phyloP scores from a whole-genome alignment of 2,888 invertebrate species.

The Meandrusa payeni region DNA sequence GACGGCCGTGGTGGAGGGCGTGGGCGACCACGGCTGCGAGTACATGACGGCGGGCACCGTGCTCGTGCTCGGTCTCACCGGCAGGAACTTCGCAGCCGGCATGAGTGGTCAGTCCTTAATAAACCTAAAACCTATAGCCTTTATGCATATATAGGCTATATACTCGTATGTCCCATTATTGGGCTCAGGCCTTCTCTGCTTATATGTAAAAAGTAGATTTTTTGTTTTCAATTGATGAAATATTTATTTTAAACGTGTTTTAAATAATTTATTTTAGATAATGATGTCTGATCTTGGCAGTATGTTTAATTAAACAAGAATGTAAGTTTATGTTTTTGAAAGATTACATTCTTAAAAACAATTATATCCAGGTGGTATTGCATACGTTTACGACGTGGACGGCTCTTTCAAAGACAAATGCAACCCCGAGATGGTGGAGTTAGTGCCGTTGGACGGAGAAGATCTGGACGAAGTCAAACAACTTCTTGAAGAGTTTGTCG shows the following conservation, averaged over 20 bases:
- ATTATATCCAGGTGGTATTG: constrained; percentile 86
- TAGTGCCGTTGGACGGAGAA: constrained; percentile 88
- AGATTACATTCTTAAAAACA: too few relatives aligned
- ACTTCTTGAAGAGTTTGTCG: constrained; percentile 90
- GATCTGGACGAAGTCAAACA: constrained; percentile 89
- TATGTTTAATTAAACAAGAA: too few relatives aligned
- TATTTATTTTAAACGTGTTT: too few relatives aligned
- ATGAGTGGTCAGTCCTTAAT: constrained; percentile 97
- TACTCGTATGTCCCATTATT: too few relatives aligned
- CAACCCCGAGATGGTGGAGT: constrained; percentile 96
- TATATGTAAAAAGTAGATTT: too few relatives aligned
- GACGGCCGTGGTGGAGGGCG: constrained; percentile 97
- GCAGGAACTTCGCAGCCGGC: constrained; percentile 99
- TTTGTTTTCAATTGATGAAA: too few relatives aligned
- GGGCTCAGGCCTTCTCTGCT: too few relatives aligned
- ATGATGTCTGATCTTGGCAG: too few relatives aligned
- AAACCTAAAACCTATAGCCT: too few relatives aligned
- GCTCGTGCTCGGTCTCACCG: constrained; percentile 95
- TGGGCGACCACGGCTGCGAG: constrained; percentile 99
- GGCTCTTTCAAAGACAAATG: constrained; percentile 87
- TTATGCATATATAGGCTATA: too few relatives aligned
- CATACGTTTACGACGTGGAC: constrained; percentile 95
- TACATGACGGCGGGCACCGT: constrained; percentile 99
- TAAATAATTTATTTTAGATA: too few relatives aligned
- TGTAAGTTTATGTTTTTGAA: too few relatives aligned